Conservation (phyloP, 1,140 invertebrate species). For the Bombus turneri region DNA sequence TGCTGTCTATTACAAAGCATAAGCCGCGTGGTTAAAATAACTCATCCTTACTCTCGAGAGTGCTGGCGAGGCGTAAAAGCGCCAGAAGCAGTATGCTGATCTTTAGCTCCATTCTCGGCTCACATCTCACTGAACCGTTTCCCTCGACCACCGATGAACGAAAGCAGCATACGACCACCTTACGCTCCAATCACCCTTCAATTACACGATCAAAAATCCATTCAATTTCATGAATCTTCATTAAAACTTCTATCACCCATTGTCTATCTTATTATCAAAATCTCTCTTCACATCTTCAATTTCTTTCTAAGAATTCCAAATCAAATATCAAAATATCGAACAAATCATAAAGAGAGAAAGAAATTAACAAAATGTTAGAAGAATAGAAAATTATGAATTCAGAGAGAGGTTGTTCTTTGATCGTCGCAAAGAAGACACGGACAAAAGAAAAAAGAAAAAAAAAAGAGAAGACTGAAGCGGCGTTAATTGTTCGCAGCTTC, state of each 20-base stretch:
- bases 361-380: background rate
- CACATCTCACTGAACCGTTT: slow-evolving; percentile 66
- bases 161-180: slow-evolving; percentile 6
- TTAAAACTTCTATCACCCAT: slow-evolving; percentile 3
- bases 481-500: slow-evolving; percentile 24
- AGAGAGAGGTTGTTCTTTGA: background rate
- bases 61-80: slow-evolving; percentile 65
- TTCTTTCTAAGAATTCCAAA: too few species aligned
- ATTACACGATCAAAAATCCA: background rate
- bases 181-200: background rate
- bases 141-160: slow-evolving; percentile 14
- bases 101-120: slow-evolving; percentile 67
- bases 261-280: background rate
- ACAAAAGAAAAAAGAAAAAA: background rate
- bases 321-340: background rate
- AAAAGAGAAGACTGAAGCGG: background rate
- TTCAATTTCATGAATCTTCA: background rate
- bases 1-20: background rate
- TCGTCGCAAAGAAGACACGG: background rate
- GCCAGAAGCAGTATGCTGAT: slow-evolving; percentile 69
- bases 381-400: background rate
- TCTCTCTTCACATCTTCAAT: too few species aligned
- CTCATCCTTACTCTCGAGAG: slow-evolving; percentile 68
- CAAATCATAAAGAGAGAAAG: background rate
- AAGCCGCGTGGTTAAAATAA: background rate